Base-by-base conservation (phyloP, 2,888 invertebrate species). In the Spicauda simplicius region DNA sequence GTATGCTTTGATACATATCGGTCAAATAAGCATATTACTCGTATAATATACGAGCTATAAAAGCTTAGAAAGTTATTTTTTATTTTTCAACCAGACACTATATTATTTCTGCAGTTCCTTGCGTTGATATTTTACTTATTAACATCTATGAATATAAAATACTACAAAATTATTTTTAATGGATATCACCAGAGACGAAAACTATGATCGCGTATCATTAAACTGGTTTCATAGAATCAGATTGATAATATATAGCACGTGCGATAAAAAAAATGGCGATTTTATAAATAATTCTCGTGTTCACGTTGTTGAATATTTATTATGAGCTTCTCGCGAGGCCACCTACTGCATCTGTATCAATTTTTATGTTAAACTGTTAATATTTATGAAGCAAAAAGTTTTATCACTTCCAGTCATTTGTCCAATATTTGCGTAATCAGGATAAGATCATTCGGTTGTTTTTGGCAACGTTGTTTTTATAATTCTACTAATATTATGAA, bases 191-290 rank as follows among this genome's bases (percentile, higher is more conserved):
- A 41, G 33, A 33, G 3, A 7, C 14, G 41, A 41, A 14, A 41
- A 10, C 4, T 48, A 0, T 45, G 45, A 59, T 59, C 25, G 48
- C 58, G 10, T 59, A 59, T 59, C 25, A 48, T 41, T 25, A 25
- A 48, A 59, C 58, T 20, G 16, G 58, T 58, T 41, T 41, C 10
- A 33, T 33, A 33, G 1, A 4, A 33, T 6, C 25, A 6, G 8
- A 33, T 33, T 33, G 45, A n/a, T 53, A 19, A 53, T 19, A 12
- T n/a, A 25, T 25, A 58, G 45, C 58, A 45, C 58, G 20, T 19
- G 57, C 57, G 18, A 1, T 37, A 41, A 4, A 16, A 16, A 33
- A 33, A 8, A 33, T 33, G 33, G 33, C 33, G 8, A n/a, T 14
- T 45, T 48, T 25, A 4, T 6, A 45, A 58, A 19, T 48, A 16